Evolutionary conservation across 2,113 vertebrate genomes (phyloP).

Genomic region (Microtus pennsylvanicus): DNA sequence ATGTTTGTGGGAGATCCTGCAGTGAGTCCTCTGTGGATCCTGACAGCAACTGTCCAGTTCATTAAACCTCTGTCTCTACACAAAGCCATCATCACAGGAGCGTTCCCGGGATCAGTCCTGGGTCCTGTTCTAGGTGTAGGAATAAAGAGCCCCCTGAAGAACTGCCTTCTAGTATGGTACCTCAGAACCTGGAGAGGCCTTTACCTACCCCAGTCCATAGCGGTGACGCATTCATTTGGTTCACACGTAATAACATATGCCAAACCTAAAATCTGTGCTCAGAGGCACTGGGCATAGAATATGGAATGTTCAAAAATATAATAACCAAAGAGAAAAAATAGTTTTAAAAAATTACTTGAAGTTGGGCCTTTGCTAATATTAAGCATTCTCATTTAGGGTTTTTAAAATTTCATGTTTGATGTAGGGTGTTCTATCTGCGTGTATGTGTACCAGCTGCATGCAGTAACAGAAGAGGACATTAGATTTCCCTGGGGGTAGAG

Average conservation of each 20-base stretch:
- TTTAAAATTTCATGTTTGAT: not conserved
- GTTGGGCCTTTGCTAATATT: not conserved
- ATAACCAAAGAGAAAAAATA: not conserved
- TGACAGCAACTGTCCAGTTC: not conserved
- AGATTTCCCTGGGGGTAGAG: not conserved
- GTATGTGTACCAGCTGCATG: not conserved
- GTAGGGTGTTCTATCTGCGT: not conserved
- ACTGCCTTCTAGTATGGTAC: not conserved
- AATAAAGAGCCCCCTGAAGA: not conserved
- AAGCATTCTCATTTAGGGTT: not conserved
- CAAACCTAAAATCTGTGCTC: not conserved
- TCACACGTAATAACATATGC: not conserved
- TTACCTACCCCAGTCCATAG: not conserved
- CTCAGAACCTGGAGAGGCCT: not conserved
- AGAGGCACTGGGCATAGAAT: not conserved
- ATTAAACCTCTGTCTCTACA: no score
- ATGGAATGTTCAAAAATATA: not conserved
- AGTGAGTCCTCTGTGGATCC: not conserved
- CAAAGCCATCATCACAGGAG: slow-evolving; percentile 22
- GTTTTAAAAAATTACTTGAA: not conserved
- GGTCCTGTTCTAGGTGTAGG: not conserved
- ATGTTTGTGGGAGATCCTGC: not conserved
- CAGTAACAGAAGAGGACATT: not conserved
- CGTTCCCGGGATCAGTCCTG: rapidly evolving
- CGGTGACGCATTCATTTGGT: not conserved